Base-by-base conservation (phyloP, 2,888 invertebrate genomes). In the Aporophyla nigra region DNA sequence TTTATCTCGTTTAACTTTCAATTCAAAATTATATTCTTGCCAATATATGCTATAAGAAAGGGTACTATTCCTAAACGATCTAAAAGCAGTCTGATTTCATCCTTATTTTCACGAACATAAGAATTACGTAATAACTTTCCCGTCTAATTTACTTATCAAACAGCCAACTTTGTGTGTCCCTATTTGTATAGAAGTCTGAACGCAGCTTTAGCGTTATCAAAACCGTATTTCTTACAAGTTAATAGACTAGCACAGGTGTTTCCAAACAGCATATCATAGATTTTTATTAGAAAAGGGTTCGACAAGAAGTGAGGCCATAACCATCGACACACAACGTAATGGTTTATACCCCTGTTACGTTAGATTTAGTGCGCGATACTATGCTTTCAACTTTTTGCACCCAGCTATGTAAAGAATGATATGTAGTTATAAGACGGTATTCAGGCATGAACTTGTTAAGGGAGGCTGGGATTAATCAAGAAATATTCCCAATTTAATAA, bases 231-330 rank as follows among this genome's bases (percentile, higher is more conserved):
- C 76, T 33, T 61, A 21, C 19, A 83, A 83, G 74, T 71, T 80
- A 72, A 74, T 61, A 61, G 54, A 77, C 51, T 43, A 71, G 33
- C 90, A 82, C 92, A 91, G 90, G 91, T 92, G 92, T 85, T 86
- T 19, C 76, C 51, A 83, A 89, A 82, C 62, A 80, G 85, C 88
- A 87, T 91, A 85, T 90, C 88, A 86, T 85, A 88, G 79, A 82
- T 87, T 91, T 90, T 91, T 89, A 91, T 90, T 80, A 80, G 71
- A 73, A 86, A 92, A 92, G 90, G 93, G 92, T 90, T 88, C 88
- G 84, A 87, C 86, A 86, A 86, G 87, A 90, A 88, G 79, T 86
- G 71, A 63, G 80, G 78, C 76, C 73, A 87, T 90, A 88, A 89
- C 87, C 89, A 84, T 91, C 76, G 85, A 81, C 84, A 70, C 56